phyloP scores from a whole-genome alignment of 2,113 vertebrate species.

The Hemiscyllium ocellatum region DNA sequence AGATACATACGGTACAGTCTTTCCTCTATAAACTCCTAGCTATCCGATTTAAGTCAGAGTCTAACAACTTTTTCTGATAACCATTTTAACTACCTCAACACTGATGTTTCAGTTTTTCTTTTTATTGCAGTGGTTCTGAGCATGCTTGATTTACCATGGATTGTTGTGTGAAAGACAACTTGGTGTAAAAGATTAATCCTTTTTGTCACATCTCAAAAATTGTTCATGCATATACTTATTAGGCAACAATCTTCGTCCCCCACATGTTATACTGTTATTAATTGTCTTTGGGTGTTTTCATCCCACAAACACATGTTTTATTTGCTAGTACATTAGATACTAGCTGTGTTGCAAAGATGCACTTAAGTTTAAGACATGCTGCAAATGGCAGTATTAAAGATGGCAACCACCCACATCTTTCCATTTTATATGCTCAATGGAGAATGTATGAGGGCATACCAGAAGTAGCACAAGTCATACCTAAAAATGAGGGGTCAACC shows the following conservation, averaged over 20 bases:
- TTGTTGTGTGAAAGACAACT: not conserved
- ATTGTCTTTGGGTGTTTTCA: not conserved
- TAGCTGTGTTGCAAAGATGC: not conserved
- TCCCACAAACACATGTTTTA: not conserved
- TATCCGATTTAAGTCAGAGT: not conserved
- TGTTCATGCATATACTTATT: not conserved
- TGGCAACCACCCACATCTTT: too few relatives aligned
- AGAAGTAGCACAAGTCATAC: too few relatives aligned
- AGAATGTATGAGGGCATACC: too few relatives aligned
- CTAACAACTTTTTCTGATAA: not conserved
- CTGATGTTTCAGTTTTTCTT: not conserved
- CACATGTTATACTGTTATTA: not conserved
- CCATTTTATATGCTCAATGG: too few relatives aligned
- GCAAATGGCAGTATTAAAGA: too few relatives aligned
- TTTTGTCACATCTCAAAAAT: not conserved
- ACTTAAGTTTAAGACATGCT: too few relatives aligned
- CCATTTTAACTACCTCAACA: not conserved
- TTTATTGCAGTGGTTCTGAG: not conserved
- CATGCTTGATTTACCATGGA: not conserved
- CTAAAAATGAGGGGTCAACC: too few relatives aligned
- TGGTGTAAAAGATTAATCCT: not conserved
- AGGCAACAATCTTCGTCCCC: too few relatives aligned
- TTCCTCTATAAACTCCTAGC: not conserved
- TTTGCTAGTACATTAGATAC: too few relatives aligned
- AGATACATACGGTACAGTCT: not conserved